phyloP scores from a whole-genome alignment of 2,888 invertebrate genomes.

The Tetramorium bicarinatum region DNA sequence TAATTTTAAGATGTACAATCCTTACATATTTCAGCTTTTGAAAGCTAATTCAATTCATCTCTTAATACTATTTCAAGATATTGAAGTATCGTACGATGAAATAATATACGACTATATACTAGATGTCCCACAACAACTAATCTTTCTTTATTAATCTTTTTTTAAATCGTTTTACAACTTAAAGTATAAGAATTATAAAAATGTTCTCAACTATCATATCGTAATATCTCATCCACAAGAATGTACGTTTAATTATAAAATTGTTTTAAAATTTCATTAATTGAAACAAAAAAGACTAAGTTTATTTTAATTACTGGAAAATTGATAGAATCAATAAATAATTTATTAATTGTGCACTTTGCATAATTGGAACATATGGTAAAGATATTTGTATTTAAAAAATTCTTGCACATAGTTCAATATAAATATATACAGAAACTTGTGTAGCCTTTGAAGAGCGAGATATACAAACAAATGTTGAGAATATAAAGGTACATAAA shows the following conservation, averaged over 20 bases:
- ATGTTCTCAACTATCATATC: not conserved
- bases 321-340: not conserved
- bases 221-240: too few relatives aligned
- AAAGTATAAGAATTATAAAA: not conserved
- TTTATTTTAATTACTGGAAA: not conserved
- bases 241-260: not conserved
- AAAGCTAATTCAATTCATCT: not conserved
- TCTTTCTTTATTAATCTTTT: not conserved
- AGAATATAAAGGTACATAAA: not conserved
- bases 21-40: not conserved
- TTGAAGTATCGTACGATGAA: not conserved
- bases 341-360: not conserved
- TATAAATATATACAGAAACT: not conserved
- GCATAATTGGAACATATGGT: not conserved
- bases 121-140: not conserved
- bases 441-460: not conserved
- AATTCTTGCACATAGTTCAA: not conserved
- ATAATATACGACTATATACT: not conserved
- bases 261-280: not conserved
- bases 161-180: not conserved
- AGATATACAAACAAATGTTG: not conserved
- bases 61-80: not conserved
- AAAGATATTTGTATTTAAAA: not conserved
- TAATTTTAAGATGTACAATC: slow-evolving; percentile 23
- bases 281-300: not conserved